A percentile compares a stretch with the other conserved stretches of the same genome.
Conservation (phyloP, 2,888 invertebrate genomes). For the Drosophila phalerata region DNA sequence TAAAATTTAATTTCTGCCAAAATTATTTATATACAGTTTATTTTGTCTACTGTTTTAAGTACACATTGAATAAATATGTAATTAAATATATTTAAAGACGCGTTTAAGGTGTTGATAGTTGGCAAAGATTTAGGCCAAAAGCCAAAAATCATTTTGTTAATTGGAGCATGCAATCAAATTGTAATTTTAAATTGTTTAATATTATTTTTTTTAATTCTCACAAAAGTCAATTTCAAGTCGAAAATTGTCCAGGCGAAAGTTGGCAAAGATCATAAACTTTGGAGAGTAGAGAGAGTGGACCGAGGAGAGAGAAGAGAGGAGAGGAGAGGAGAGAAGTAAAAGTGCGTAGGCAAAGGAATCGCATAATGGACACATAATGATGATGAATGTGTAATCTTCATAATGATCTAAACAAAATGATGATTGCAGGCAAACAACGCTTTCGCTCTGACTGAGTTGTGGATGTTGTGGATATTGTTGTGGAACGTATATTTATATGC, state of each 20-base stretch:
- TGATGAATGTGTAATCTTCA: conserved; percentile 75
- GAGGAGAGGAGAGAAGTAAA: conserved; percentile 45
- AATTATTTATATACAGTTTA: background rate
- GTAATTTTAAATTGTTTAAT: conserved; percentile 1
- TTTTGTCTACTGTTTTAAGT: background rate
- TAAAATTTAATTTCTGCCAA: background rate
- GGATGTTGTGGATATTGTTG: conserved; percentile 7
- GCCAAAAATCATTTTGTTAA: conserved; percentile 46
- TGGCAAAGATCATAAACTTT: conserved; percentile 28
- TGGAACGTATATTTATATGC: background rate
- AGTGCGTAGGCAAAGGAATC: conserved; percentile 76
- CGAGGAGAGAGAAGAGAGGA: background rate
- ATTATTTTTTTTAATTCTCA: background rate
- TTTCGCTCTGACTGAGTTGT: conserved; percentile 36
- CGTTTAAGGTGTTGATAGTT: conserved; percentile 56
- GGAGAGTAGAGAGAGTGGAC: background rate
- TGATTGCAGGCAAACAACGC: conserved; percentile 27
- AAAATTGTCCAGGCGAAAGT: conserved; percentile 66
- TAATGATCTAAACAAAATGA: conserved; percentile 43
- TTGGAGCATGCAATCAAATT: conserved; percentile 74
- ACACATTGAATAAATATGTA: conserved; percentile 41
- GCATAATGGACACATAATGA: conserved; percentile 65
- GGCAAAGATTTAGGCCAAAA: conserved; percentile 20
- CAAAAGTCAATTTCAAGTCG: conserved; percentile 32
- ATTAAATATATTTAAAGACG: no score